A percentile compares a stretch with the other conserved stretches of the same genome.
These are phyloP conservation scores for Laspeyria flexula DNA, from an alignment of 2,888 invertebrate genomes.

Conservation along the genomic window DNA sequence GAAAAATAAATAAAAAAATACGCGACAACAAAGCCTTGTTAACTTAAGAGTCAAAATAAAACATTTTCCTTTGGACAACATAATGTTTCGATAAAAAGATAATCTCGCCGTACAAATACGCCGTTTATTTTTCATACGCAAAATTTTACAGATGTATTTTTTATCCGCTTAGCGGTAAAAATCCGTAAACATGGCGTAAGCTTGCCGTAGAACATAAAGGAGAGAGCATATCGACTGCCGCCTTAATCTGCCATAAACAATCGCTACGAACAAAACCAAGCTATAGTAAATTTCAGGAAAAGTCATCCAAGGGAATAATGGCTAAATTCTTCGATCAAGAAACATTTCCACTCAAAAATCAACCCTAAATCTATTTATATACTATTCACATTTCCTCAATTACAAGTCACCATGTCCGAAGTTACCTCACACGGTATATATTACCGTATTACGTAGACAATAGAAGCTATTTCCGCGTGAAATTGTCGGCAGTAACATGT, in stretches of 20 bases:
- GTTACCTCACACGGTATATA: slow-evolving; percentile 18
- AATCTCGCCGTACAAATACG: slow-evolving; percentile 49
- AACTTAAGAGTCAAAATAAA: slow-evolving; percentile 9
- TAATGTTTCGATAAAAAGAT: slow-evolving; percentile 56
- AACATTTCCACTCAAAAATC: slow-evolving; percentile 12
- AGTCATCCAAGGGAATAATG: slow-evolving; percentile 71
- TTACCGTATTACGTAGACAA: slow-evolving; percentile 20
- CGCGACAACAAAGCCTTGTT: background rate
- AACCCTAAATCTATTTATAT: slow-evolving; percentile 14
- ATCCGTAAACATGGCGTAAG: slow-evolving; percentile 63
- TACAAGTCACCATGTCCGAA: slow-evolving; percentile 1
- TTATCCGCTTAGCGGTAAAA: slow-evolving; percentile 63
- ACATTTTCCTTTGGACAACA: slow-evolving; percentile 33
- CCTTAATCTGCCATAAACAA: slow-evolving; percentile 76
- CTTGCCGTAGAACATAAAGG: slow-evolving; percentile 56
- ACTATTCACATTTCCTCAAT: slow-evolving; percentile 21
- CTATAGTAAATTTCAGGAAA: slow-evolving; percentile 69
- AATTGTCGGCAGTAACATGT: slow-evolving; percentile 36
- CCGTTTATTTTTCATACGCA: slow-evolving; percentile 60
- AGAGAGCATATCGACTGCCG: slow-evolving; percentile 60
- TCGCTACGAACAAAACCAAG: slow-evolving; percentile 66
- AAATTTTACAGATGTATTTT: slow-evolving; percentile 60
- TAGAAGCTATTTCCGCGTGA: slow-evolving; percentile 32
- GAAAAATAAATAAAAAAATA: no score
- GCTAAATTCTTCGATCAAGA: slow-evolving; percentile 62